Conservation (phyloP, 2,797 vertebrate genomes). For the Podargus strigoides region DNA sequence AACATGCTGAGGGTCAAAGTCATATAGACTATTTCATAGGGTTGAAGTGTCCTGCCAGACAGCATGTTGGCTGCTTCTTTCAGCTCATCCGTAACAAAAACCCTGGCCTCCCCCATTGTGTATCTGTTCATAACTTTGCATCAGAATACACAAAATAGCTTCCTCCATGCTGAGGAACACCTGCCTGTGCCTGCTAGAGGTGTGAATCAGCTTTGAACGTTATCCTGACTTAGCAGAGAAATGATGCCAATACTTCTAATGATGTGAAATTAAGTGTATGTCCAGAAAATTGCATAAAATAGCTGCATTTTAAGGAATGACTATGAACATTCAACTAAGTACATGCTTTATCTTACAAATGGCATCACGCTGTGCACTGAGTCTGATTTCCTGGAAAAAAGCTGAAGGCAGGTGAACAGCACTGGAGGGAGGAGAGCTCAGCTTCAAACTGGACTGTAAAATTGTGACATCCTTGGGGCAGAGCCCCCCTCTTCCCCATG, state of each 20-base stretch:
- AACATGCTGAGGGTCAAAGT: constrained; percentile 4
- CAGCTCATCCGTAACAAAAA: constrained; percentile 18
- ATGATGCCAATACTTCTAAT: neutral
- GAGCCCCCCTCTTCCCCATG: neutral
- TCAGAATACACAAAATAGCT: constrained; percentile 11
- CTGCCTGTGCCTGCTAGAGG: constrained; percentile 18
- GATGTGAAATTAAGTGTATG: neutral
- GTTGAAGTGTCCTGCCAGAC: constrained; percentile 9
- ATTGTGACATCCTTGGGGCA: neutral
- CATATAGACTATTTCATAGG: neutral
- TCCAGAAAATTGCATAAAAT: neutral
- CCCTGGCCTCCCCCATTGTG: neutral
- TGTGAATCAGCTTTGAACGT: neutral
- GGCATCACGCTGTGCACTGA: neutral
- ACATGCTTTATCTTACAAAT: neutral
- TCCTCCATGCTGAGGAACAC: constrained; percentile 11
- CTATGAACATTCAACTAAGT: neutral
- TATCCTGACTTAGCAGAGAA: neutral
- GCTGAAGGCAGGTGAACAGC: neutral
- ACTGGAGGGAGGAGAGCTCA: neutral
- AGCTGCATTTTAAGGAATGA: neutral
- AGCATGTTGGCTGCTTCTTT: neutral
- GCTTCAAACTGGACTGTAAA: neutral
- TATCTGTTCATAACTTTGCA: neutral
- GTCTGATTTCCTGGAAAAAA: neutral